These are phyloP conservation scores for Rana temporaria DNA, from an alignment of 2,113 vertebrate genomes.

Conservation along the genomic window DNA sequence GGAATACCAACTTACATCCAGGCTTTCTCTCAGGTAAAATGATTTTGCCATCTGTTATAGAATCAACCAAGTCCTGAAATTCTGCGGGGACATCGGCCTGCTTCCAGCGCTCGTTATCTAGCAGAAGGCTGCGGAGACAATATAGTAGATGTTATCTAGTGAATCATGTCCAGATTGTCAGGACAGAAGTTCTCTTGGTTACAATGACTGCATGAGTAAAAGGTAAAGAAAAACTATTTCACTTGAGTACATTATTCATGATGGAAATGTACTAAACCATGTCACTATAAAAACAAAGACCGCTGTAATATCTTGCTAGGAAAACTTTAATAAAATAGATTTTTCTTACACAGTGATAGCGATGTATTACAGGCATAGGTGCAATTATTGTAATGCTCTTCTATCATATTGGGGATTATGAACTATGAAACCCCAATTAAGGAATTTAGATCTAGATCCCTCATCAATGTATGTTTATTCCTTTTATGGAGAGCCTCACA, in stretches of 20 bases:
- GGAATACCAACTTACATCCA: slow-evolving; percentile 71
- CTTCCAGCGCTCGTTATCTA: slow-evolving; percentile 98
- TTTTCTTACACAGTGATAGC: neutral
- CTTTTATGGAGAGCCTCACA: too few relatives aligned
- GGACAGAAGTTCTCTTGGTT: neutral
- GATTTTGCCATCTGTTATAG: slow-evolving; percentile 88
- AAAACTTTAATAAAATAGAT: neutral
- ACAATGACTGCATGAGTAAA: neutral
- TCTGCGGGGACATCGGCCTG: slow-evolving; percentile 96
- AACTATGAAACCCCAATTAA: too few relatives aligned
- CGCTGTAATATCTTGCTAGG: too few relatives aligned
- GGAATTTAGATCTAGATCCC: too few relatives aligned
- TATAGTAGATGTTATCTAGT: neutral
- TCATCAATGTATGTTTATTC: too few relatives aligned
- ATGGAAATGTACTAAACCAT: too few relatives aligned
- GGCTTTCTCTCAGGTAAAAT: slow-evolving; percentile 87
- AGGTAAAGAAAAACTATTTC: neutral
- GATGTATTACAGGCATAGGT: neutral
- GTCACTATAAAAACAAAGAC: too few relatives aligned
- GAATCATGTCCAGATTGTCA: neutral
- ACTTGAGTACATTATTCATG: neutral
- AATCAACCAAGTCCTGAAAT: slow-evolving; percentile 95
- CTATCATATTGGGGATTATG: too few relatives aligned
- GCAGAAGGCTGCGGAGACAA: slow-evolving; percentile 79
- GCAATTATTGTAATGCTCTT: too few relatives aligned